phyloP scores from a whole-genome alignment of 1,140 invertebrate genomes.

The Bombyx mandarina region DNA sequence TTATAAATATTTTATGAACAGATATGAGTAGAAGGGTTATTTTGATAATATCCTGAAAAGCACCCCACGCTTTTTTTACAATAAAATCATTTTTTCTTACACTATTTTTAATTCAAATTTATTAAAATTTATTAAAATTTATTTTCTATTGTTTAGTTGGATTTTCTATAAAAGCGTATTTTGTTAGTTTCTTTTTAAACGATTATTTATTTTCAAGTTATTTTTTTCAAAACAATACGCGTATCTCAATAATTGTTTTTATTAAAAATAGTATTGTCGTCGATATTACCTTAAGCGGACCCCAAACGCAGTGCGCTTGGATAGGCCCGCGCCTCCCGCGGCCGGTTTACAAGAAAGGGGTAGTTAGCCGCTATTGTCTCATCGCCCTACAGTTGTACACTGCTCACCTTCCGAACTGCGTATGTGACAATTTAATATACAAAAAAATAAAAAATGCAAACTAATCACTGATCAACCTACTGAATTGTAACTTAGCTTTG shows the following conservation, averaged over 20 bases:
- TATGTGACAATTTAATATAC: slow-evolving; percentile 22
- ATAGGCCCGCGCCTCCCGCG: slow-evolving; percentile 60
- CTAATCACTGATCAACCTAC: not conserved
- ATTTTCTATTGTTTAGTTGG: no score
- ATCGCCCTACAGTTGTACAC: slow-evolving; percentile 33
- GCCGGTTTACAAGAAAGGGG: slow-evolving; percentile 58
- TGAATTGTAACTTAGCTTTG: no score
- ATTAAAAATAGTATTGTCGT: slow-evolving; percentile 16
- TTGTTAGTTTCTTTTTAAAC: no score
- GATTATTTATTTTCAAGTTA: no score
- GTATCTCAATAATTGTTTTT: slow-evolving; percentile 5
- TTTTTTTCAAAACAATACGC: not conserved
- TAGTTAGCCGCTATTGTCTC: slow-evolving; percentile 69
- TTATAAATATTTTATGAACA: no score
- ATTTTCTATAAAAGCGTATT: no score
- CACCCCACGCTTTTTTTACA: no score
- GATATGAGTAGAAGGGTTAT: no score
- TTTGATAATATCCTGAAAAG: no score
- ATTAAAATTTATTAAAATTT: no score
- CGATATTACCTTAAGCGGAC: slow-evolving; percentile 40
- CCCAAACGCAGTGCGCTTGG: slow-evolving; percentile 62
- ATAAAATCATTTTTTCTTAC: no score
- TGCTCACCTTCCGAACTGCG: slow-evolving; percentile 14
- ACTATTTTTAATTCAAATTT: no score
- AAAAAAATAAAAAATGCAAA: not conserved